Evolutionary conservation across 2,888 invertebrate genomes (phyloP), one percentile per base, ranked within the genome.

Genomic region (Apantesis nais): DNA sequence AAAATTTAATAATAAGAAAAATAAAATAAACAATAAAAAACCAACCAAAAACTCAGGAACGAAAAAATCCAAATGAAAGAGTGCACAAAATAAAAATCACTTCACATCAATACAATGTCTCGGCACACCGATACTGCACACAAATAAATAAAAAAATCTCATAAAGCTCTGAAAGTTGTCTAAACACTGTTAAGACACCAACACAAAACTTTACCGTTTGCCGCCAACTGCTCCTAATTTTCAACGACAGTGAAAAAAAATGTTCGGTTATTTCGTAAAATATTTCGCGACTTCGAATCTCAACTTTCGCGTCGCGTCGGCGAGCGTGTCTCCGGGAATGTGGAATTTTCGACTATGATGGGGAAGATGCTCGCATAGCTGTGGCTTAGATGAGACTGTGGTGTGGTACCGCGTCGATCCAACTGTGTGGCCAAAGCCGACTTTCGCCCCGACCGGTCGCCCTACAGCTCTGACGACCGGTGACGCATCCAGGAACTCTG

Each of bases 391-490:
- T 91, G 94, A 93, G 95, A 95, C 95, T 95, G 95, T 94, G 92
- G 90, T 91, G 89, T 85, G 89, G 87, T 89, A 86, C 89, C 90
- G 92, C 91, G 89, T 85, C 92, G 89, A 86, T 87, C 91, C 90
- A 89, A 90, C 91, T 88, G 92, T 90, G 90, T 91, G 89, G 89
- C 92, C 92, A 86, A 82, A 85, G 88, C 86, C 92, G 93, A 94
- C 94, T 94, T 93, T 93, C 94, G 94, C 94, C 93, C 93, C 94
- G 93, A 95, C 94, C 93, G 90, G 93, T 94, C 93, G 94, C 93
- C 93, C 94, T 90, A 94, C 94, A 87, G 88, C 90, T 94, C 92
- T 80, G 84, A 73, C 91, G 88, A 93, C 87, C 85, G 84, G 90
- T 93, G 92, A 92, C 93, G 90, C 92, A 93, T 93, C 93, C 94